Percentiles rank a stretch among this genome's conserved stretches.
Evolutionary conservation across 2,113 vertebrate genomes (phyloP).

Genomic region (Dendrocopos noguchii): DNA sequence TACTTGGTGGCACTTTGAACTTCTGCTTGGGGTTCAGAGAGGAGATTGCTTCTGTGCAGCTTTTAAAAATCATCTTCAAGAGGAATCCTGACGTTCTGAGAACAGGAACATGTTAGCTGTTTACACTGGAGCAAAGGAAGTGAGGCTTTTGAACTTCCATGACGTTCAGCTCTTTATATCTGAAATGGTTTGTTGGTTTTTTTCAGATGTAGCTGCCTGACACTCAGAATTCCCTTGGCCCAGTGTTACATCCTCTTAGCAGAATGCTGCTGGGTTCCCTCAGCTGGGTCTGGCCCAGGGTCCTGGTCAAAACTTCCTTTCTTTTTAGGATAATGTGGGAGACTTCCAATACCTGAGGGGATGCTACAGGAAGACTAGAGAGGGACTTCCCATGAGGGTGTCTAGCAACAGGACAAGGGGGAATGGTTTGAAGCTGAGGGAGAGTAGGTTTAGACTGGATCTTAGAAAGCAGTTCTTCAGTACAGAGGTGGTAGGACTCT

Average conservation of each 20-base stretch:
- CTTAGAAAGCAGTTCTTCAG: no score
- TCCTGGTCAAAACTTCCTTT: not conserved
- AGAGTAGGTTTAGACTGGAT: no score
- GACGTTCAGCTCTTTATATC: not conserved
- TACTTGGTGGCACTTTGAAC: not conserved
- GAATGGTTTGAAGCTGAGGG: no score
- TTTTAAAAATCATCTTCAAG: not conserved
- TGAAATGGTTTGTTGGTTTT: not conserved
- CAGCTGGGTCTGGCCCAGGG: not conserved
- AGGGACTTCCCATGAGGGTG: no score
- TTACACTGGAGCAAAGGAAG: not conserved
- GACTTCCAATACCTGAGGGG: not conserved
- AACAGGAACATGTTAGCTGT: not conserved
- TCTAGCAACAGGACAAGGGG: no score
- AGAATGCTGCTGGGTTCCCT: not conserved
- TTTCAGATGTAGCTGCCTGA: not conserved
- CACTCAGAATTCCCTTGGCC: not conserved
- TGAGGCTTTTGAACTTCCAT: not conserved
- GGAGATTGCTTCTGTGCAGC: conserved; percentile 41
- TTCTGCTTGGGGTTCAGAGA: not conserved
- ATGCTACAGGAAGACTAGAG: no score
- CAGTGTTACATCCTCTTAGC: not conserved
- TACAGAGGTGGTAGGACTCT: no score
- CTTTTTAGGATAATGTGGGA: not conserved
- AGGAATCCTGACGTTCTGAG: not conserved